These are phyloP conservation scores for Halichoerus grypus DNA, from an alignment of 2,113 vertebrate species.

Conservation along the genomic window DNA sequence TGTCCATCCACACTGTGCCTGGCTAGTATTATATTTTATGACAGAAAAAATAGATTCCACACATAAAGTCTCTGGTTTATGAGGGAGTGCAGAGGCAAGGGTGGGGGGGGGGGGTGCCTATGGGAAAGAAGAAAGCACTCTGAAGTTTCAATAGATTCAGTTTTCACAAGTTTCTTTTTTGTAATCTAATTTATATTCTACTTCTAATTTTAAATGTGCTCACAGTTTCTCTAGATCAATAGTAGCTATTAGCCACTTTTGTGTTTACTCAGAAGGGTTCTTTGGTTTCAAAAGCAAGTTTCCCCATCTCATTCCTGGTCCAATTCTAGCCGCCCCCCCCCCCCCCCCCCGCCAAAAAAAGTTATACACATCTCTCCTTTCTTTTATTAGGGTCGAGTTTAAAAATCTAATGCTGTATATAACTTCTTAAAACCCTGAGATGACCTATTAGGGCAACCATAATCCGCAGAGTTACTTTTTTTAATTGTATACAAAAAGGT, in stretches of 20 bases:
- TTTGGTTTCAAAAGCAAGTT: conserved; percentile 17
- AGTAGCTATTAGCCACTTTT: conserved; percentile 16
- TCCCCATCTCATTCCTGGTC: neutral
- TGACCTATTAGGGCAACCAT: conserved; percentile 50
- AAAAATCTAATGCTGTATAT: conserved; percentile 33
- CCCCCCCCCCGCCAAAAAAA: neutral
- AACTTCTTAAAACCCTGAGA: conserved; percentile 66
- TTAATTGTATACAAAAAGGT: conserved; percentile 41
- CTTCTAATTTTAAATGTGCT: conserved; percentile 39
- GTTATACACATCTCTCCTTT: neutral
- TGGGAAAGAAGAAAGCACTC: neutral
- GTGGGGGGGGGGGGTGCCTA: accelerated
- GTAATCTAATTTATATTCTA: neutral
- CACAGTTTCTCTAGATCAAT: conserved; percentile 1
- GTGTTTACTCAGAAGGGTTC: conserved; percentile 32
- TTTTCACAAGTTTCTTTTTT: conserved; percentile 25
- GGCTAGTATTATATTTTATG: neutral
- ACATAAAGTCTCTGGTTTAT: neutral
- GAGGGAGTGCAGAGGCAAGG: no score
- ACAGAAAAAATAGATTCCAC: neutral
- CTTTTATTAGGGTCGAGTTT: neutral
- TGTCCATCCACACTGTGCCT: neutral
- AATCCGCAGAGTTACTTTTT: conserved; percentile 37
- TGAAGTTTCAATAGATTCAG: neutral
- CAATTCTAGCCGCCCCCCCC: no score